Conservation (phyloP, 2,888 invertebrate species). For the Acanthosoma haemorrhoidale region DNA sequence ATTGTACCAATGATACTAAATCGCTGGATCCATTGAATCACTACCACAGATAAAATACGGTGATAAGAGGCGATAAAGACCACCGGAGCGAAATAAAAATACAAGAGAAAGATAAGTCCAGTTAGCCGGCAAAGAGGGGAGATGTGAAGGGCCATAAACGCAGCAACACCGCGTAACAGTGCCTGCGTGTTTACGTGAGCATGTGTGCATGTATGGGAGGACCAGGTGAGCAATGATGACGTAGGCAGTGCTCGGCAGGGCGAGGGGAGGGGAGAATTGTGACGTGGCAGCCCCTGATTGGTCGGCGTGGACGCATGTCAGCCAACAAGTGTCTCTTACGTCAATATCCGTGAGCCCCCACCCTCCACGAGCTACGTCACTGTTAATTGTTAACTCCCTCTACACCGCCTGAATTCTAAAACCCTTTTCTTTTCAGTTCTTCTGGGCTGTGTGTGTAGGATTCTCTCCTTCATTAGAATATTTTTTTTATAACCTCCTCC, state of each 20-base stretch:
- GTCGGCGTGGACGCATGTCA: conserved; percentile 21
- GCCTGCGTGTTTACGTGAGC: too few relatives aligned
- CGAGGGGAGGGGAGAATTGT: neutral
- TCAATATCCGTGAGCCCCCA: neutral
- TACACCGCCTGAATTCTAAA: neutral
- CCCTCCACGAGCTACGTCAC: neutral
- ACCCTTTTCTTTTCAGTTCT: neutral
- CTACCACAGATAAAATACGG: too few relatives aligned
- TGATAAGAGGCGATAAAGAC: too few relatives aligned
- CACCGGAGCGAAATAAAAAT: too few relatives aligned
- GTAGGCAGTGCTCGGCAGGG: neutral
- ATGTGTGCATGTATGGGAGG: too few relatives aligned
- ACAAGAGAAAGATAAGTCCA: too few relatives aligned
- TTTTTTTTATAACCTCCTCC: too few relatives aligned
- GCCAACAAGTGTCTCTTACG: conserved; percentile 28
- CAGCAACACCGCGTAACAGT: neutral
- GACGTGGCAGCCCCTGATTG: conserved; percentile 17
- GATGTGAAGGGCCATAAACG: neutral
- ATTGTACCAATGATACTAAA: too few relatives aligned
- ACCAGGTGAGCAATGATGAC: too few relatives aligned
- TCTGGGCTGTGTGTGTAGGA: neutral
- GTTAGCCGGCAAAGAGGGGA: too few relatives aligned
- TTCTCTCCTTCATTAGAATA: too few relatives aligned
- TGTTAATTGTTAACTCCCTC: conserved; percentile 15
- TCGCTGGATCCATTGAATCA: too few relatives aligned